Base-by-base conservation (phyloP, 2,888 invertebrate genomes). In the Limenitis camilla region DNA sequence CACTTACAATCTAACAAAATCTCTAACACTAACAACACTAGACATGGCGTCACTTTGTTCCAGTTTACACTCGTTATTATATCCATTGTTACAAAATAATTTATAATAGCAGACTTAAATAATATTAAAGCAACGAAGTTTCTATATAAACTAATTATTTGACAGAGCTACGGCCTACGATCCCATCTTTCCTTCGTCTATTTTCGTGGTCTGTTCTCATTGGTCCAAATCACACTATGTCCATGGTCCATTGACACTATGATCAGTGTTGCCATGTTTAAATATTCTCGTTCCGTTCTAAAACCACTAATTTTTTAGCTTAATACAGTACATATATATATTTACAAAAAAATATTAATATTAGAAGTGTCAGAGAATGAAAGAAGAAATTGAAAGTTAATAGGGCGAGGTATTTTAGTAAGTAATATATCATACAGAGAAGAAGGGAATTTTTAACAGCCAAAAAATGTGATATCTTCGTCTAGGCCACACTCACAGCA, bases 1-100 rank as follows among this genome's bases (percentile, higher is more conserved):
- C 54, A 81, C 88, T 84, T 76, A 92, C 92, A 91, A 78, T 93
- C 91, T 80, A 92, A 88, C 69, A 92, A 88, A 74, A 92, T 73
- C 88, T 92, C 91, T 79, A 92, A 78, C 57, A 91, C 78, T 82
- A 93, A 84, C 67, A 93, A 81, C 67, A 92, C 80, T 75, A 92
- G 80, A 82, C 91, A 92, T 69, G 91, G 91, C 61, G 91, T 89
- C 67, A 92, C 72, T 88, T 90, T 91, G 75, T 90, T 89, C 83
- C 90, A 90, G 65, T 86, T 86, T 61, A 85, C 77, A 81, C 84
- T 87, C 73, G 87, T 80, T 81, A 89, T 68, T 76, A 72, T 80
- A 78, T 88, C 88, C 83, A 88, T 85, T 80, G 81, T 88, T 78
- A 71, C 63, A 49, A 61, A 67, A 70, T 64, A 64, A 69, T 74